phyloP scores from a whole-genome alignment of 2,113 vertebrate species.

The Coptodon bakossiorum region DNA sequence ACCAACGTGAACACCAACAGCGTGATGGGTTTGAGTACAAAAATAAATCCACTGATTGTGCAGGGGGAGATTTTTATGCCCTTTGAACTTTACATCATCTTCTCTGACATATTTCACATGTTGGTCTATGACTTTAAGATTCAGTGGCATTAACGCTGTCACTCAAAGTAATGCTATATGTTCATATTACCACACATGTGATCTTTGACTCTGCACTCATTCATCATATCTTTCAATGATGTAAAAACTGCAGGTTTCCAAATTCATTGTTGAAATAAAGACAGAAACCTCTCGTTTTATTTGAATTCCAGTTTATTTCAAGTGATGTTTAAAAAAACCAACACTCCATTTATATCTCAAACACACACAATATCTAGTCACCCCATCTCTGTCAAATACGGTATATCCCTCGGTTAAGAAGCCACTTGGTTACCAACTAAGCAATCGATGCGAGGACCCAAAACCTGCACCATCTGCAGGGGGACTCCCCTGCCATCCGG shows the following conservation, averaged over 20 bases:
- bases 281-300: not conserved
- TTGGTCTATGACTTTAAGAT: not conserved
- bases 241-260: not conserved
- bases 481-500: not conserved
- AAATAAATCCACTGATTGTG: not conserved
- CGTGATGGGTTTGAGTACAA: not conserved
- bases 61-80: not conserved
- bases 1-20: not conserved
- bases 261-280: not conserved
- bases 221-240: not conserved
- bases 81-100: not conserved
- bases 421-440: not conserved
- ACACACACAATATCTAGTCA: constrained; percentile 46
- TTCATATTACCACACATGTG: not conserved
- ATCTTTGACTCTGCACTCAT: not conserved
- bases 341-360: constrained; percentile 42
- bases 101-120: not conserved
- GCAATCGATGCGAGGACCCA: not conserved
- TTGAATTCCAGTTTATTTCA: constrained; percentile 64
- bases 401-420: not conserved
- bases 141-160: not conserved
- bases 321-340: constrained; percentile 49
- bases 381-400: not conserved
- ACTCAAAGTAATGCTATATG: not conserved
- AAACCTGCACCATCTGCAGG: not conserved